phyloP scores from a whole-genome alignment of 2,113 vertebrate species.

The Rissa tridactyla region DNA sequence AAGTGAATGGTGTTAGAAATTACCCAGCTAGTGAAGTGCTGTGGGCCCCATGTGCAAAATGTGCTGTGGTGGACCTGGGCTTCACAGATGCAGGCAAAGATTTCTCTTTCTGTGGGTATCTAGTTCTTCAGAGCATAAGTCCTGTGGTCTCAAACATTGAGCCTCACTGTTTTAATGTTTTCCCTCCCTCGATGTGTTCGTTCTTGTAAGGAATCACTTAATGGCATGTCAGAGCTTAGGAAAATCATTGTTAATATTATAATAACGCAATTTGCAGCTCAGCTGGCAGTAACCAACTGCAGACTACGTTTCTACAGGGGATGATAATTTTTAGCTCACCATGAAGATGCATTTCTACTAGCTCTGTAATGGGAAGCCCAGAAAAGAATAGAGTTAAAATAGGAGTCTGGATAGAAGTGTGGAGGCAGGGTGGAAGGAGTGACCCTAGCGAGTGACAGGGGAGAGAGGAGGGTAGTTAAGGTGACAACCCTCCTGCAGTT shows the following conservation, averaged over 20 bases:
- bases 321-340: not conserved
- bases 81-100: not conserved
- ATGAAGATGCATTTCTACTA: not conserved
- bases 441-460: not conserved
- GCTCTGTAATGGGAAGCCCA: not conserved
- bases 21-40: not conserved
- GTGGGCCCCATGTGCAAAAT: too few species aligned
- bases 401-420: not conserved
- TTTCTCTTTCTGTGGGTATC: not conserved
- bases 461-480: not conserved
- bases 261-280: slow-evolving; percentile 6
- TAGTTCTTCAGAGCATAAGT: not conserved
- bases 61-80: not conserved
- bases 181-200: not conserved
- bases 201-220: not conserved
- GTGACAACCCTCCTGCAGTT: not conserved
- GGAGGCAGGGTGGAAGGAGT: not conserved
- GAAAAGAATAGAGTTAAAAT: not conserved
- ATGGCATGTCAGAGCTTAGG: not conserved
- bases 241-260: not conserved
- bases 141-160: not conserved
- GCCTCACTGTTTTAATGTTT: not conserved
- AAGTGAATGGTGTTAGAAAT: not conserved
- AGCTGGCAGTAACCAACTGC: not conserved
- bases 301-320: not conserved